A percentile compares a stretch with the other conserved stretches of the same genome.
Evolutionary conservation across 1,140 invertebrate species (phyloP).

Genomic region (Drosophila prosaltans): DNA sequence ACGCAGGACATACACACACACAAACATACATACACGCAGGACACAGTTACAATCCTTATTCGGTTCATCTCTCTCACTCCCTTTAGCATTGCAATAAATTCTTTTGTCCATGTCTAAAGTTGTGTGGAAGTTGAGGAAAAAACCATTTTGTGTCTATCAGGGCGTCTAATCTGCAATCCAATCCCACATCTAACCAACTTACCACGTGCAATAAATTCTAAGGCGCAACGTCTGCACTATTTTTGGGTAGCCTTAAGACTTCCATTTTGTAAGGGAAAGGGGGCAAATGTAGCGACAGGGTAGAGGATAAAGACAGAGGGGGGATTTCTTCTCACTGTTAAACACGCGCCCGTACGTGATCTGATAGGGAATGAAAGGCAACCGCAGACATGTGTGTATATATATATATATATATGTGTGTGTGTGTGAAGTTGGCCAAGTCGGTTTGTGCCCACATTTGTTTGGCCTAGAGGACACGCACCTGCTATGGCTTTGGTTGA

Average conservation of each 20-base stretch:
- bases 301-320: constrained; percentile 3
- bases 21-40: constrained; percentile 17
- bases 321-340: constrained; percentile 37
- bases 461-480: constrained; percentile 53
- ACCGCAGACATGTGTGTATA: constrained; percentile 48
- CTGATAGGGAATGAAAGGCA: constrained; percentile 73
- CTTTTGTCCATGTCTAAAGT: constrained; percentile 67
- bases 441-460: constrained; percentile 60
- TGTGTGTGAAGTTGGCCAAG: constrained; percentile 69
- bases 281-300: background rate
- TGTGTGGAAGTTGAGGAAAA: constrained; percentile 56
- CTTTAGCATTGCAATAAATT: constrained; percentile 69
- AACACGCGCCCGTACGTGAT: constrained; percentile 69
- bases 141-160: constrained; percentile 76
- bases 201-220: constrained; percentile 77
- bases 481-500: constrained; percentile 15
- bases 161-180: constrained; percentile 74
- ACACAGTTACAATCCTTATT: constrained; percentile 16
- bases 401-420: constrained; percentile 11
- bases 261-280: constrained; percentile 18
- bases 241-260: constrained; percentile 61
- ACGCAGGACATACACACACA: constrained; percentile 31
- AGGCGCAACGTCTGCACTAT: constrained; percentile 74
- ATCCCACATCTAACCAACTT: constrained; percentile 66
- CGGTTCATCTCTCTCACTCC: background rate